Percentiles rank a stretch among this genome's conserved stretches.
phyloP scores from a whole-genome alignment of 1,140 invertebrate genomes.

The Calephelis nemesis region DNA sequence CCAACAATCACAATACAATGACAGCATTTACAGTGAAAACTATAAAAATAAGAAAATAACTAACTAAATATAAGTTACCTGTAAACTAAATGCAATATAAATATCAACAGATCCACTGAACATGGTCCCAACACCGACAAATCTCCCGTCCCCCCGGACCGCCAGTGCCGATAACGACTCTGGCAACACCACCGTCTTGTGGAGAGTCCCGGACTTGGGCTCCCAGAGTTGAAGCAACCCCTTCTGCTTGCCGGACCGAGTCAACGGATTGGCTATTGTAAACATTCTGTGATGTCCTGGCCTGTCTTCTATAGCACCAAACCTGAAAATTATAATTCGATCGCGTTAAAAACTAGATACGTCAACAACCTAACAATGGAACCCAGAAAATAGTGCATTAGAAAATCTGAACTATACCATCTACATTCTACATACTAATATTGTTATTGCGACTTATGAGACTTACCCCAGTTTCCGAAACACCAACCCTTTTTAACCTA shows the following conservation, averaged over 20 bases:
- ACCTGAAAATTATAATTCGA: constrained; percentile 72
- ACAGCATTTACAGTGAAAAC: no score
- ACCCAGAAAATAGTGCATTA: no score
- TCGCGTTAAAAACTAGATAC: no score
- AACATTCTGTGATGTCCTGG: constrained; percentile 85
- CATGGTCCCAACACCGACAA: constrained; percentile 95
- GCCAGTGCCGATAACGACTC: constrained; percentile 92
- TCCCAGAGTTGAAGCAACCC: constrained; percentile 88
- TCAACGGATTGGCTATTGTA: constrained; percentile 89
- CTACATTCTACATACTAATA: no score
- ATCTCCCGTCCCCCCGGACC: constrained; percentile 94
- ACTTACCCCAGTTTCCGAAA: no score
- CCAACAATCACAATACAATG: no score
- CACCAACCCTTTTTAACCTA: no score
- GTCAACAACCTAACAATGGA: no score
- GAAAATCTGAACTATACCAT: no score
- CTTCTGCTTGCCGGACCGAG: constrained; percentile 83
- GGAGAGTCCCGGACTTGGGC: constrained; percentile 73
- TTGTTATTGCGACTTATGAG: no score
- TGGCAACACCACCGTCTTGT: constrained; percentile 79
- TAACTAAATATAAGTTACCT: constrained; percentile 78
- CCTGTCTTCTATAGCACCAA: constrained; percentile 84
- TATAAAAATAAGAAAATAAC: no score
- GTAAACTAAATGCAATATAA: constrained; percentile 94
- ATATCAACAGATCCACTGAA: constrained; percentile 94